Evolutionary conservation across 2,113 vertebrate species (phyloP).

Genomic region (Sylvietta virens): DNA sequence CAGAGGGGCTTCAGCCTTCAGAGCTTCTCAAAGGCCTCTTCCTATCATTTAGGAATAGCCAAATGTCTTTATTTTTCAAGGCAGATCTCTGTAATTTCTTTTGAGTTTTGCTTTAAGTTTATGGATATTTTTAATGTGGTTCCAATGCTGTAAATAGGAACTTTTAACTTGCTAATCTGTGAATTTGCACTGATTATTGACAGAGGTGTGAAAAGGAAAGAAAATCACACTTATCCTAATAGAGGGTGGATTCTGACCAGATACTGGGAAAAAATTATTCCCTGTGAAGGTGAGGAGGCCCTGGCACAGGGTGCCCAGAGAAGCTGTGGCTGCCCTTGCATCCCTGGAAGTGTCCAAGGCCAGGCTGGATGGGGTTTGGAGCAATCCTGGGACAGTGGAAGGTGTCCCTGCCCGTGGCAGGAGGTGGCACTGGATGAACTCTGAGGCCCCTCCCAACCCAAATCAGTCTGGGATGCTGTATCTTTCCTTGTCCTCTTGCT

Average conservation of each 20-base stretch:
- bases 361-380: rapidly evolving
- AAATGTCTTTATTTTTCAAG: neutral
- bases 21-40: rapidly evolving
- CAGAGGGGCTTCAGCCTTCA: neutral
- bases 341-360: neutral
- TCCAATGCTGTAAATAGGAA: neutral
- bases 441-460: neutral
- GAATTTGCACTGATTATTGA: neutral
- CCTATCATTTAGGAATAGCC: neutral
- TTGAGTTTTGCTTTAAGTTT: neutral
- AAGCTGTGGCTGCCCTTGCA: neutral
- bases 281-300: rapidly evolving
- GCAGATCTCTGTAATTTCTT: neutral
- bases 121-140: neutral
- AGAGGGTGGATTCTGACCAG: neutral
- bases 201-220: neutral
- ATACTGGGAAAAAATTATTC: neutral
- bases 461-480: neutral
- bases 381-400: rapidly evolving
- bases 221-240: neutral
- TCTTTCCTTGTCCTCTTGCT: neutral
- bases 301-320: neutral
- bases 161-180: neutral
- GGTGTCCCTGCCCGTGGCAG: neutral
- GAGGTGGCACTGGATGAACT: neutral